Base-by-base conservation (phyloP, 2,797 vertebrate species). In the Eremophila alpestris region DNA sequence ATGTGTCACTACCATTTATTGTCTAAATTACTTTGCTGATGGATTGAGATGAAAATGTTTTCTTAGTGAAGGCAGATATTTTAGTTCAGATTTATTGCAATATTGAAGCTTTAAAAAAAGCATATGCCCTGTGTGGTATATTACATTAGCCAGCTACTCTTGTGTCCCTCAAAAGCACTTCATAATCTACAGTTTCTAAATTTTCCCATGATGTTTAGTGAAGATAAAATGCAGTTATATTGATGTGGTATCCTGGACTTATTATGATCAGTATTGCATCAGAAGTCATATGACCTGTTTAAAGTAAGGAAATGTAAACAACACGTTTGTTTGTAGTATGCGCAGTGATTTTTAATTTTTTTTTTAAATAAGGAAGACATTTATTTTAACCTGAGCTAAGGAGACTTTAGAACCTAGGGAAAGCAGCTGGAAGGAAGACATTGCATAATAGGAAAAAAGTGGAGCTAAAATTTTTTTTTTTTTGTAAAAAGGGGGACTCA, bases 41-140 rank as follows among this genome's bases (percentile, higher is more conserved):
- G 93, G 76, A 89, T 88, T 94, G 86, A 95, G 90, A 92, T 95
- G 96, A 79, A 94, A 96, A 93, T 96, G 79, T 92, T 95, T 97
- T 94, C 93, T 95, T 96, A 90, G 89, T 92, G 87, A 94, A 94
- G 74, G 92, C 69, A 90, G 82, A 89, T 96, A 90, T 86, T 95
- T 67, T 90, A 78, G 80, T 83, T 93, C 67, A 87, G 90, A 95
- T 92, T 93, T 96, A 96, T 68, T 94, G 89, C 81, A 84, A 60
- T 96, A 94, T 93, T 94, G 94, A 93, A 86, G 89, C 78, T 96
- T 94, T 73, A 82, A 88, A 74, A 82, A 84, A 96, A 89, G 32
- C 78, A 36, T 91, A 74, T 96, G 71, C 69, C 56, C 36, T 62
- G 22, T 67, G 45, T 95, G 71, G 59, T 90, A 56, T 96, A 95